Evolutionary conservation across 2,797 vertebrate genomes (phyloP), one percentile per base, ranked within the genome.

Genomic region (Anableps anableps): DNA sequence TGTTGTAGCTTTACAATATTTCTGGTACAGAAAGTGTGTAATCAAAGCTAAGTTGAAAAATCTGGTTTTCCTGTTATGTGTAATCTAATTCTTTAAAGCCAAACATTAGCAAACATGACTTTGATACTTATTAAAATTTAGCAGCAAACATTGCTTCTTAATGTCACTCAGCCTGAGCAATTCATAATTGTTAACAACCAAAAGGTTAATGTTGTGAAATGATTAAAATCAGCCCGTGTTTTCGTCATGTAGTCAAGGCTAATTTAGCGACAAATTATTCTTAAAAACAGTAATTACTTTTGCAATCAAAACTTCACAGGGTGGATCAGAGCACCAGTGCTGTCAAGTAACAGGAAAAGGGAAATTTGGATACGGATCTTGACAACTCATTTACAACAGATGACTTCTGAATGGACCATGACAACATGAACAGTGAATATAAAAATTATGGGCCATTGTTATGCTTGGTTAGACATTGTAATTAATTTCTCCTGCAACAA

Each of bases 221-320:
- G n/a, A 92, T 79, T 78, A 38, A 89, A 88, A 84, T 88, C 87
- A 76, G 58, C 64, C 34, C 74, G 50, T 89, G 85, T 90, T 93
- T 89, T 78, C 5, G 45, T 86, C 80, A 85, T 80, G 80, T 71
- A 81, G 79, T 86, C 78, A 1, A 17, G 78, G 72, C 80, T 85
- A 89, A 90, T 93, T 88, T 88, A 80, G 87, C 87, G 79, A 86
- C 77, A 83, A 92, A 93, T 93, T 74, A 88, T 85, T 86, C 72
- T 77, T 70, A 80, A 90, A 91, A 88, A 79, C 86, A 87, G 79
- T 86, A 80, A 92, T 93, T 90, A 89, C 75, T 72, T 80, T 82
- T 3, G 5, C 79, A 89, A 89, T 91, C 85, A 90, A 71, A 85
- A 91, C 81, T 55, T 90, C 77, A 60, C 79, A 72, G 80, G 78